These are phyloP conservation scores for Agrotis segetum DNA, from an alignment of 2,888 invertebrate genomes.

Conservation along the genomic window DNA sequence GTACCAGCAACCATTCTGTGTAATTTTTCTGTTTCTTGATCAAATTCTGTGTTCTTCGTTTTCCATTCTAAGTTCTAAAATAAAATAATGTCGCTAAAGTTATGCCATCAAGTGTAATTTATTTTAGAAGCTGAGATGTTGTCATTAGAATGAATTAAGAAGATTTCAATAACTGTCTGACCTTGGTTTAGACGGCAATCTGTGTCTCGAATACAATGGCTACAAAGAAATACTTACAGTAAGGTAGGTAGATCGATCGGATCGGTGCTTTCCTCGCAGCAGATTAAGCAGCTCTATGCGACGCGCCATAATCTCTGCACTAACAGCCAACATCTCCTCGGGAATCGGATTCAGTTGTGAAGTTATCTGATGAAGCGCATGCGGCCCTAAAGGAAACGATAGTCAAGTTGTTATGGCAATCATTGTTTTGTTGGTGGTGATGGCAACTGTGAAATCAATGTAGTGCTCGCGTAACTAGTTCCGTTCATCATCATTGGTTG, in stretches of 20 bases:
- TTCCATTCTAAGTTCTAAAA: constrained; percentile 84
- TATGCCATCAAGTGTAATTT: not conserved
- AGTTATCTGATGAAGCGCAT: constrained; percentile 78
- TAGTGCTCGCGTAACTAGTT: not conserved
- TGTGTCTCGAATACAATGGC: not conserved
- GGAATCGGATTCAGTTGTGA: constrained; percentile 80
- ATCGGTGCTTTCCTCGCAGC: constrained; percentile 75
- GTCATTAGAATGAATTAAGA: too few species aligned
- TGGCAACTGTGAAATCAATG: not conserved
- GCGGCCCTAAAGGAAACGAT: constrained; percentile 43
- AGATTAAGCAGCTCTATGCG: constrained; percentile 80
- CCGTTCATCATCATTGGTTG: not conserved
- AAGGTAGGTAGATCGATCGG: constrained; percentile 70
- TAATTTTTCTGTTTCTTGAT: constrained; percentile 81
- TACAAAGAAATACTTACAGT: constrained; percentile 55
- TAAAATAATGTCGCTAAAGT: not conserved
- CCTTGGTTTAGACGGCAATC: not conserved
- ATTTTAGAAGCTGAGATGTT: not conserved
- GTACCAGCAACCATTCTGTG: constrained; percentile 78
- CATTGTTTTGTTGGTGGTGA: not conserved
- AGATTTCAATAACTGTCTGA: too few species aligned
- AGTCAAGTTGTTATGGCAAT: not conserved
- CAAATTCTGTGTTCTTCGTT: constrained; percentile 79
- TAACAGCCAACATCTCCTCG: constrained; percentile 77
- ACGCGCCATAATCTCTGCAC: constrained; percentile 81